Evolutionary conservation across 2,113 vertebrate species (phyloP).

Genomic region (Melanotaenia duboulayi): DNA sequence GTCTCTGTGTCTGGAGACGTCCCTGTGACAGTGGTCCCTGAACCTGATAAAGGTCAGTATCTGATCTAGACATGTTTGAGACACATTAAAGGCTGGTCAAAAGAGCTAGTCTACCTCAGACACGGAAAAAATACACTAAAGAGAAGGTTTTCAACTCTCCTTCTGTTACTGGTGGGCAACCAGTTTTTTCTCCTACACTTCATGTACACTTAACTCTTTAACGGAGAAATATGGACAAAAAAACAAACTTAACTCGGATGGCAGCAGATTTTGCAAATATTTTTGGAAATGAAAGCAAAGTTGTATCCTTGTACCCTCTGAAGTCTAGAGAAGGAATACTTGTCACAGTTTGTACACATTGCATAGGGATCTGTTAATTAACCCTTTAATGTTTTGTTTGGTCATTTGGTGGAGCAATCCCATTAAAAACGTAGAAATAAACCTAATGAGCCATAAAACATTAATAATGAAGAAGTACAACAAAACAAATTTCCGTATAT

Average conservation of each 20-base stretch:
- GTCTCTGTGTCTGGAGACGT: conserved; percentile 66
- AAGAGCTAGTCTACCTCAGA: not conserved
- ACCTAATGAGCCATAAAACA: too few species aligned
- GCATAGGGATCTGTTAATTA: too few species aligned
- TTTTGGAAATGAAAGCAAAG: not conserved
- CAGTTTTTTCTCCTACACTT: not conserved
- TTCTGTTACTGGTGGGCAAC: not conserved
- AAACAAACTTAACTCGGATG: not conserved
- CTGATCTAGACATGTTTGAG: conserved; percentile 43
- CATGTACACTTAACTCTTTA: not conserved
- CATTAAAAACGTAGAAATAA: too few species aligned
- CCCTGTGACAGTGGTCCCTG: conserved; percentile 63
- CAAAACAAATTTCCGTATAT: too few species aligned
- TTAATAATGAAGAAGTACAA: too few species aligned
- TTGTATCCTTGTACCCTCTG: not conserved
- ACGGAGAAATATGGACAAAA: too few species aligned
- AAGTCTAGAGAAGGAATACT: too few species aligned
- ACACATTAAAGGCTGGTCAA: conserved; percentile 1
- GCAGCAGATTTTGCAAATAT: not conserved
- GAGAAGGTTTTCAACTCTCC: too few species aligned
- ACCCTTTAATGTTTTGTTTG: too few species aligned
- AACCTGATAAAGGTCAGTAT: conserved; percentile 81
- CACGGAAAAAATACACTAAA: not conserved
- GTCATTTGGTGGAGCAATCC: too few species aligned
- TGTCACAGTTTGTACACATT: too few species aligned